Percentiles rank a stretch among this genome's conserved stretches.
phyloP scores from a whole-genome alignment of 2,888 invertebrate genomes.

The Dexiosoma caninum region DNA sequence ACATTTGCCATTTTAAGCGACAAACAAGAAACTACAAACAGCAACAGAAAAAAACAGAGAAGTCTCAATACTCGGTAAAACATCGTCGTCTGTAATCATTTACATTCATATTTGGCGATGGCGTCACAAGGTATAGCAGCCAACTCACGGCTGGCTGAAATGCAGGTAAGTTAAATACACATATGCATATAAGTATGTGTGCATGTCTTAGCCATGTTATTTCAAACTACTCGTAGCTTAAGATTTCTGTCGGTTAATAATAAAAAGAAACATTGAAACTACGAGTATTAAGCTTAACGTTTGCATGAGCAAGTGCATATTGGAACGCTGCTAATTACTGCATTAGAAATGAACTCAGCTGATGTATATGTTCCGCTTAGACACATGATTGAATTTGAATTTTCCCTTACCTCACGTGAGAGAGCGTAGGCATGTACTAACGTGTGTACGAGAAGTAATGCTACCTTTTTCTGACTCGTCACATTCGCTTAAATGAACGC shows the following conservation, averaged over 20 bases:
- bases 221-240: neutral
- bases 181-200: no score
- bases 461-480: no score
- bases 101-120: constrained; percentile 71
- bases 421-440: no score
- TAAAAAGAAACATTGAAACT: neutral
- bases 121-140: constrained; percentile 75
- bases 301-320: no score
- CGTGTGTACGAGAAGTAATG: no score
- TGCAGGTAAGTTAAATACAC: constrained; percentile 76
- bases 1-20: constrained; percentile 2
- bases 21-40: neutral
- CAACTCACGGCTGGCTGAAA: constrained; percentile 77
- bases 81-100: constrained; percentile 8
- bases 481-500: no score
- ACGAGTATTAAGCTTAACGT: no score
- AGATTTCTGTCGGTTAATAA: neutral
- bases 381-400: no score
- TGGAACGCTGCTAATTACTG: no score
- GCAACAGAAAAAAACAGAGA: neutral
- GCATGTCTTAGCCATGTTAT: neutral
- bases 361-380: no score
- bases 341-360: no score
- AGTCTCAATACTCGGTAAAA: neutral
- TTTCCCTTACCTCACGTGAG: no score